Evolutionary conservation across 2,797 vertebrate species (phyloP), one percentile per base, ranked within the genome.

Genomic region (Scleropages formosus): DNA sequence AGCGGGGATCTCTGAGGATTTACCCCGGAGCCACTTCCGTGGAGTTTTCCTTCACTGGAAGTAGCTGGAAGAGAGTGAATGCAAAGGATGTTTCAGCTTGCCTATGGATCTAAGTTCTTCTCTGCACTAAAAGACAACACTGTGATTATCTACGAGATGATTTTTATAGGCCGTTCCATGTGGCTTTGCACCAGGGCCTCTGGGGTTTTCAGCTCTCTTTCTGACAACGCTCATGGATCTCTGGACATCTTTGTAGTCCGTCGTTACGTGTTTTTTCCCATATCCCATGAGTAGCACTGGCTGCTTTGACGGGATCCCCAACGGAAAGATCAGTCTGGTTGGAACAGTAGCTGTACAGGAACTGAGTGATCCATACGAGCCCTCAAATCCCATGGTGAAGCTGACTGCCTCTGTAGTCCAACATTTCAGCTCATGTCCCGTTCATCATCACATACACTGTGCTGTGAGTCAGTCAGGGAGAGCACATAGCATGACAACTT

Each of bases 101-200:
- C 88, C 82, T 82, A 78, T 80, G 82, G 85, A 90, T 91, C 86
- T 90, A 90, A 89, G 89, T 88, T 83, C 80, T 79, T 83, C 71
- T 81, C 83, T 83, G 22, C 59, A 78, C 82, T 80, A 81, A 88
- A 91, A 90, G 89, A 88, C 91, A 91, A 90, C 89, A 86, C 78
- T 93, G 91, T 82, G 91, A 93, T 92, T 90, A 90, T 86, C 90
- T 90, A 93, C 92, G 91, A 91, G 90, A 92, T 90, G 87, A 91
- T 92, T 92, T 88, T 90, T 85, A 93, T 93, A 89, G 69, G 27
- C 65, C 59, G 87, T 92, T 93, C 90, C 51, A 92, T 93, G 87
- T 82, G 84, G 85, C 89, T 91, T 88, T 83, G 86, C 86, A 81
- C 86, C 84, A 82, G 85, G 79, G 74, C 89, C 83, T 82, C 39